phyloP scores from a whole-genome alignment of 1,140 invertebrate genomes.

The Drosophila parvula region DNA sequence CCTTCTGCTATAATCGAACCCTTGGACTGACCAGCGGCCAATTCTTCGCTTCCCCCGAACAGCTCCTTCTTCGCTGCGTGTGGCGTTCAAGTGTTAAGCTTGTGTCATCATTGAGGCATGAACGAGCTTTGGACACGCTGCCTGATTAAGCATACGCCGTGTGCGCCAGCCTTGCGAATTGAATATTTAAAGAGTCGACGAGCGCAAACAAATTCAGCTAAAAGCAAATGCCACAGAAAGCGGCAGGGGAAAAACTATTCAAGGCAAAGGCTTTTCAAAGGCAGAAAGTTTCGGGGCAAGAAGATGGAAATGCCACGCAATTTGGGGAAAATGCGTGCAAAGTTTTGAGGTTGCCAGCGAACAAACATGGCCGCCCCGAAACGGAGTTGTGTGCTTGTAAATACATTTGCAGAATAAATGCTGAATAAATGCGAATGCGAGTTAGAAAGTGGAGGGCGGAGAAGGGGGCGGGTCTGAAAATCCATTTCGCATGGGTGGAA shows the following conservation, averaged over 20 bases:
- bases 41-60: constrained; percentile 7
- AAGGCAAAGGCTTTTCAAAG: constrained; percentile 60
- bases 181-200: constrained; percentile 35
- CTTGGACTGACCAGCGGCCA: constrained; percentile 17
- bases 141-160: constrained; percentile 64
- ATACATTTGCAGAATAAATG: constrained; percentile 73
- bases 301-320: constrained; percentile 66
- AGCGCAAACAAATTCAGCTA: constrained; percentile 59
- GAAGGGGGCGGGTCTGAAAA: background rate
- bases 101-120: constrained; percentile 79
- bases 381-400: constrained; percentile 60
- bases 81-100: constrained; percentile 72
- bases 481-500: constrained; percentile 54
- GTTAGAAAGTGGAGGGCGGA: background rate
- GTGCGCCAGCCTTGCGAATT: constrained; percentile 11
- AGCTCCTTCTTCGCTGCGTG: constrained; percentile 49
- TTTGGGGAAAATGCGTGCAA: constrained; percentile 76
- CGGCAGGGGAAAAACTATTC: constrained; percentile 60
- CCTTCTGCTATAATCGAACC: constrained; percentile 5
- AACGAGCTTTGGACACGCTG: constrained; percentile 68
- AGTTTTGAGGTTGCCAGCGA: constrained; percentile 75
- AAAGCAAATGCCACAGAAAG: constrained; percentile 77
- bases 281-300: constrained; percentile 60
- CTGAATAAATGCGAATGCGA: constrained; percentile 64
- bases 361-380: constrained; percentile 66